Evolutionary conservation across 2,113 vertebrate genomes (phyloP), one percentile per base, ranked within the genome.

Genomic region (Etheostoma cragini): DNA sequence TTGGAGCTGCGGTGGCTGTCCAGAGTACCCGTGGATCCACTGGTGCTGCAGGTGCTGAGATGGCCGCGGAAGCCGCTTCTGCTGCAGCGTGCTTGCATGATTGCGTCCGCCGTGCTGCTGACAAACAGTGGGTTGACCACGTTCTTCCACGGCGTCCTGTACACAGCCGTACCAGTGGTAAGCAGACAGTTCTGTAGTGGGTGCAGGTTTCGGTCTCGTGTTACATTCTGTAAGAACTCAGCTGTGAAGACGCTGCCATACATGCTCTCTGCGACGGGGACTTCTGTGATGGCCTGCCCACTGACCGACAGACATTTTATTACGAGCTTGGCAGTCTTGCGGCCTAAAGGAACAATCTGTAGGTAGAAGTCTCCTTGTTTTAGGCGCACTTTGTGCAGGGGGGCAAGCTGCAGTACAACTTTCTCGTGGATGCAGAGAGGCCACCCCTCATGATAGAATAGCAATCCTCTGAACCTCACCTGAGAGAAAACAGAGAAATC

Each of bases 341-440:
- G 95, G 49, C 95, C 94, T 50, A 93, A 82, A 1, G 95, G 93
- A 13, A 96, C 95, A 14, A 96, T 85, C 84, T 96, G 96, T 10
- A 97, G 88, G 81, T 96, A 96, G 89, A 97, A 97, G 90, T 97
- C 96, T 38, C 95, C 95, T 42, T 94, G 94, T 84, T 94, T 94
- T 70, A 96, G 92, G 68, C 93, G 88, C 10, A 96, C 96, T 87
- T 95, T 95, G 72, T 95, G 95, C 77, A 96, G 91, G 7, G 95
- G 95, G 0, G 95, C 92, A 3, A 96, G 91, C 89, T 96, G 95
- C 72, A 97, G 88, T 66, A 96, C 87, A 4, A 97, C 92, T 81
- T 97, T 96, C 76, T 96, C 95, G 10, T 95, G 93, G 78, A 96
- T 88, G 87, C 96, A 96, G 77, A 96, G 90, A 0, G 96, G 96